Base-by-base conservation (phyloP, 2,113 vertebrate species). In the Pimephales promelas region DNA sequence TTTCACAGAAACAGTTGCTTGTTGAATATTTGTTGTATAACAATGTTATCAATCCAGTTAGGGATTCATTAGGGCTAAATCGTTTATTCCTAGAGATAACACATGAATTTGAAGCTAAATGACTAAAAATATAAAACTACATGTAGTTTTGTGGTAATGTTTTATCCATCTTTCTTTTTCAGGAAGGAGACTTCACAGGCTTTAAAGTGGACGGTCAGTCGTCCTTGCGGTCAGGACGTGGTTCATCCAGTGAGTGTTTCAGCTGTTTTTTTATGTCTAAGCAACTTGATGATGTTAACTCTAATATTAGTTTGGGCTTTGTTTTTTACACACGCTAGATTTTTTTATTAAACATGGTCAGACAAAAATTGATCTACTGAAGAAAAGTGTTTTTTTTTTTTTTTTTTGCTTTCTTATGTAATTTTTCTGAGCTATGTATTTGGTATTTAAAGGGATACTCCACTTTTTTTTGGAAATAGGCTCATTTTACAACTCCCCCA, bases 121-220 rank as follows among this genome's bases (percentile, higher is more conserved):
- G 0, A 40, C 11, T 70, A n/a, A 13, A 61, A 40, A 45, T 71
- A 7, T 10, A 26, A 10, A 36, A 24, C 52, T 16, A 5, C 16
- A 22, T 47, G 59, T 49, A 14, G 18, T 13, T 47, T 31, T 66
- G 5, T 66, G 61, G 31, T 70, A 13, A 54, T 31, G 54, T 49
- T 36, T n/a, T 45, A 20, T 22, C 24, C 0, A 45, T 78, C 0
- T n/a, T 14, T 16, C 47, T 84, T 3, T 89, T 11, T 86, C 85
- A 94, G 93, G 94, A 96, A 89, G 94, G 95, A 72, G 93, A 93
- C 76, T 97, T 96, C 89, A 87, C 88, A 89, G 96, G 96, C 88
- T 97, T 97, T 92, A 94, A 92, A 79, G 90, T 92, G 54, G 92
- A 93, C 54, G 87, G 85, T 72, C 88, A 80, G 28, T 90, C 90